phyloP scores from a whole-genome alignment of 1,140 invertebrate species.

The Linepithema humile region DNA sequence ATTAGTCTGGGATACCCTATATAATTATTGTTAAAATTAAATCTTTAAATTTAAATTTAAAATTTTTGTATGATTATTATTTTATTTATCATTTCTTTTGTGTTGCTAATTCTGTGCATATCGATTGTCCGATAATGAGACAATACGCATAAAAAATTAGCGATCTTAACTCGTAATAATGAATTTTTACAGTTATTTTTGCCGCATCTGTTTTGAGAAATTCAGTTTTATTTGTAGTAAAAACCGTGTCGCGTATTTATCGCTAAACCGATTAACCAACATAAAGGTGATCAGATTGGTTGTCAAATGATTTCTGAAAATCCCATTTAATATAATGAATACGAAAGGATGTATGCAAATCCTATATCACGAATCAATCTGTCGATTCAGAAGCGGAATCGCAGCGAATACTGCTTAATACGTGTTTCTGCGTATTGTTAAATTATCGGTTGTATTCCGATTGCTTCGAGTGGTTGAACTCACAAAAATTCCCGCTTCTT shows the following conservation, averaged over 20 bases:
- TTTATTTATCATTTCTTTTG: not conserved
- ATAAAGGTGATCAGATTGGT: constrained; percentile 29
- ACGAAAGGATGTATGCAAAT: constrained; percentile 9
- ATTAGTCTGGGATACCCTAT: too few relatives aligned
- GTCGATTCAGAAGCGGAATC: constrained; percentile 28
- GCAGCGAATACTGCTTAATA: constrained; percentile 33
- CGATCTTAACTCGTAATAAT: not conserved
- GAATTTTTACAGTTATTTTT: not conserved
- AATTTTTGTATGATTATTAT: not conserved
- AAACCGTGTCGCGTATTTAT: constrained; percentile 13
- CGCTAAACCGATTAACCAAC: constrained; percentile 38
- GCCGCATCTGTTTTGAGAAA: not conserved
- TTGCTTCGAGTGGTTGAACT: constrained; percentile 17
- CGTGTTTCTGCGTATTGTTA: not conserved
- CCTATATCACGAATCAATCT: constrained; percentile 34
- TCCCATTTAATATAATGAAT: constrained; percentile 2
- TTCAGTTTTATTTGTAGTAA: not conserved
- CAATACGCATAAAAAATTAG: not conserved
- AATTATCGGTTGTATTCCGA: not conserved
- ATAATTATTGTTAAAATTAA: not conserved
- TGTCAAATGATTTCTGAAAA: constrained; percentile 6
- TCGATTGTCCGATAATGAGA: too few relatives aligned
- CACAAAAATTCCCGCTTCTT: constrained; percentile 17
- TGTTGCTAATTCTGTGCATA: not conserved
- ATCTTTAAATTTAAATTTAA: not conserved